Conservation (phyloP, 2,797 vertebrate genomes). For the Carduelis carduelis region DNA sequence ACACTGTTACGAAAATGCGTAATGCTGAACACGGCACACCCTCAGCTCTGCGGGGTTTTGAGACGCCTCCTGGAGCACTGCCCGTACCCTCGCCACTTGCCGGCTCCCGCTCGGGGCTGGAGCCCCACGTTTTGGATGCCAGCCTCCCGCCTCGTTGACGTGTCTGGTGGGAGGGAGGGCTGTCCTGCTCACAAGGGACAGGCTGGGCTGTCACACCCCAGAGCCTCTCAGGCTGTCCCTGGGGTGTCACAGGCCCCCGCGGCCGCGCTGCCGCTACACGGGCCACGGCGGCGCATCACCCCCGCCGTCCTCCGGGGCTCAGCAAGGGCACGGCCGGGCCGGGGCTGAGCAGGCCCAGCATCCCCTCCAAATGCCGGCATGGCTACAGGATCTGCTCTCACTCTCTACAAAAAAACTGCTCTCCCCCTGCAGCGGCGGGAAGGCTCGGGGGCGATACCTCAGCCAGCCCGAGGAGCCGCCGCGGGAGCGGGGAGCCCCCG, state of each 20-base stretch:
- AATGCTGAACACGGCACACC: neutral
- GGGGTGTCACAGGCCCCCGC: neutral
- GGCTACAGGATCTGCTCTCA: neutral
- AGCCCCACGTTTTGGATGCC: neutral
- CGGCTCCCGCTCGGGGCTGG: neutral
- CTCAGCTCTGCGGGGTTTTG: neutral
- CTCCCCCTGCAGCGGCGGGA: fast-evolving
- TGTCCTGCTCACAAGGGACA: neutral
- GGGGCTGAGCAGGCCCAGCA: neutral
- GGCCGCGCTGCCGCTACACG: neutral
- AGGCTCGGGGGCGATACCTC: neutral
- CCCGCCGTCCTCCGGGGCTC: fast-evolving
- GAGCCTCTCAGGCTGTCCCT: neutral
- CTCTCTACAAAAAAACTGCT: neutral
- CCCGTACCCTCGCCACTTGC: neutral
- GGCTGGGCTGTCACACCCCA: neutral
- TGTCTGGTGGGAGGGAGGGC: neutral
- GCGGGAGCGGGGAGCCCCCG: neutral
- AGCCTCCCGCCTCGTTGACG: neutral
- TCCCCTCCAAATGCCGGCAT: neutral
- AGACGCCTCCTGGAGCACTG: neutral
- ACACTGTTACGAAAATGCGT: neutral
- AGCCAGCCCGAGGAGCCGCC: neutral
- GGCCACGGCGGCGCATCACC: neutral
- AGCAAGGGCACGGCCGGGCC: neutral